phyloP scores from a whole-genome alignment of 1,140 invertebrate genomes.

The Zaprionus davidi region DNA sequence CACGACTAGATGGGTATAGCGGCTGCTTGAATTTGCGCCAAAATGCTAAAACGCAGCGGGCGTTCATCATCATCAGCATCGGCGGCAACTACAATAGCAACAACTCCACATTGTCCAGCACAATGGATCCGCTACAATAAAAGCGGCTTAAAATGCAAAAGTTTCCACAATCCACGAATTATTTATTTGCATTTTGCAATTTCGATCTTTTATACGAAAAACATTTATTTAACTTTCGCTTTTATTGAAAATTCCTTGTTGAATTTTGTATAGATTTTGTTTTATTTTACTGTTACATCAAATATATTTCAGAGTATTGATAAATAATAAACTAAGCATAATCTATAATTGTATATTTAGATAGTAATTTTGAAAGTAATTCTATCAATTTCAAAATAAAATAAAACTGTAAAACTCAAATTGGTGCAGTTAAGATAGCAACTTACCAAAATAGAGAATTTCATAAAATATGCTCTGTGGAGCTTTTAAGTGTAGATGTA shows the following conservation, averaged over 20 bases:
- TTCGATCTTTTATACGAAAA: conserved; percentile 1
- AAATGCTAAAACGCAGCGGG: conserved; percentile 77
- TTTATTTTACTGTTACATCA: not conserved
- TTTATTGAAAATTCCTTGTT: not conserved
- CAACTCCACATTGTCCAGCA: conserved; percentile 28
- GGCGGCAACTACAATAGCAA: conserved; percentile 11
- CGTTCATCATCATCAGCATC: conserved; percentile 55
- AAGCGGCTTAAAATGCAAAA: conserved; percentile 47
- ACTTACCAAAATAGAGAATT: too few species aligned
- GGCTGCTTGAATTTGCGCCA: conserved; percentile 64
- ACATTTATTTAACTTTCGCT: not conserved
- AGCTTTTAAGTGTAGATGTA: too few species aligned
- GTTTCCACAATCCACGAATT: not conserved
- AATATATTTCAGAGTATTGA: not conserved
- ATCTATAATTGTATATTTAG: too few species aligned
- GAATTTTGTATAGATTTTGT: not conserved
- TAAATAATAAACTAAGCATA: too few species aligned
- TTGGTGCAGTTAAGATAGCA: too few species aligned
- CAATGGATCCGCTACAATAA: conserved; percentile 46
- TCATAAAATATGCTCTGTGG: too few species aligned
- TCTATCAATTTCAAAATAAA: not conserved
- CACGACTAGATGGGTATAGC: conserved; percentile 32
- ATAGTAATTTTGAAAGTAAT: too few species aligned
- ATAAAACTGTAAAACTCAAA: too few species aligned
- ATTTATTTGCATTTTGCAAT: not conserved